Evolutionary conservation across 2,113 vertebrate genomes (phyloP), one percentile per base, ranked within the genome.

Genomic region (Pogona vitticeps): DNA sequence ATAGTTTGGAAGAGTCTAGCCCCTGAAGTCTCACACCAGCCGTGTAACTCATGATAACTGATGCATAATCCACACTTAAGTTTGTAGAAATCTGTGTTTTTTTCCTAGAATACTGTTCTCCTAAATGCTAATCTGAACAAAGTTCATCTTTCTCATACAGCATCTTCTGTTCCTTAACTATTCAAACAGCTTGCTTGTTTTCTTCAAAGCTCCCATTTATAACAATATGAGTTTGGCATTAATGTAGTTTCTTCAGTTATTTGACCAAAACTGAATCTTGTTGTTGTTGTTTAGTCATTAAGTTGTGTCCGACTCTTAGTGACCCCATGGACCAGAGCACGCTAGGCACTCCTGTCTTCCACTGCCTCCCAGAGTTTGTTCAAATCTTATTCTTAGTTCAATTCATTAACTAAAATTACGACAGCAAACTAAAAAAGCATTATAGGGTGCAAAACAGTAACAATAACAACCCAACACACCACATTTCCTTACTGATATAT

Each of bases 1-100:
- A 97, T 1, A 97, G 94, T 23, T 80, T 94, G 76, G 95, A 96
- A 28, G 92, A 92, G 1, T 94, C 84, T 59, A 96, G 91, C 1
- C 87, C 90, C n/a, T 79, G 76, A 38, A 96, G 95, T 40, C 91
- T 85, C 84, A 90, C 78, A 78, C 72, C 1, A 6, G 96, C 92
- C 96, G 96, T 95, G 89, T 88, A 86, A 92, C 88, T 88, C 70
- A 85, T 91, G 76, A 86, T 90, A 70, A 1, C 76, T 15, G 88
- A 85, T 92, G 89, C 86, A 0, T 65, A 14, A 76, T 82, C 23
- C 76, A 40, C 56, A 28, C 73, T 6, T 21, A 67, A 2, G 21
- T 0, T 52, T 85, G 88, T 52, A 0, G 93, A 94, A 94, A 90
- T 94, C 92, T 91, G 88, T 91, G 88, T 89, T 94, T 95, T 93